These are phyloP conservation scores for Argentina silus DNA, from an alignment of 2,797 vertebrate genomes.

Conservation along the genomic window DNA sequence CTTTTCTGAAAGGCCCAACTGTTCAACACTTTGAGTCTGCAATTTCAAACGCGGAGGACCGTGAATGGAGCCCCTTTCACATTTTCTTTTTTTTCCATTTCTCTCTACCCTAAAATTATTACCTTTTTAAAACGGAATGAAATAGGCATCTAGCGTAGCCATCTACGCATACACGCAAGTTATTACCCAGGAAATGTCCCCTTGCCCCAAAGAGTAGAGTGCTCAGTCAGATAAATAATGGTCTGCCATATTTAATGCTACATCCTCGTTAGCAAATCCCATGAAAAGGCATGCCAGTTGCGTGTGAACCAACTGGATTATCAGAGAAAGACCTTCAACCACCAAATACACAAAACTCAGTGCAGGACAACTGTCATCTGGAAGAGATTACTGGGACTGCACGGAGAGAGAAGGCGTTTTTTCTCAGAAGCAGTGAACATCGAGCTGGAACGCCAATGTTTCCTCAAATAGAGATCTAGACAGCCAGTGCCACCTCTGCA, in stretches of 20 bases:
- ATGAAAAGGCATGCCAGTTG: constrained; percentile 45
- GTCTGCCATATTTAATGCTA: constrained; percentile 60
- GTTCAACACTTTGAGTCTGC: constrained; percentile 61
- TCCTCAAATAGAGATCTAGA: constrained; percentile 71
- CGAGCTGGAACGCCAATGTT: constrained; percentile 60
- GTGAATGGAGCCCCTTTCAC: constrained; percentile 76
- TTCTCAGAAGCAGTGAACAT: constrained; percentile 47
- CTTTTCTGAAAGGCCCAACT: constrained; percentile 75
- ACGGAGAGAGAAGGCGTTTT: background rate
- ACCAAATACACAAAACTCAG: constrained; percentile 56
- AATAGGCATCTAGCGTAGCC: constrained; percentile 34
- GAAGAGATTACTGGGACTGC: constrained; percentile 64
- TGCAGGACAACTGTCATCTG: constrained; percentile 69
- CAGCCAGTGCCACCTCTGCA: constrained; percentile 60
- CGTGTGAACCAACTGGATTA: constrained; percentile 62
- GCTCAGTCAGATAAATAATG: constrained; percentile 58
- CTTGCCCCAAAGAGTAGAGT: constrained; percentile 36
- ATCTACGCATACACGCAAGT: constrained; percentile 34
- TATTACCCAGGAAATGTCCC: constrained; percentile 37
- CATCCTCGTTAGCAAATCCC: constrained; percentile 45
- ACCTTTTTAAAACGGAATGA: constrained; percentile 36
- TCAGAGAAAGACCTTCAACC: constrained; percentile 46
- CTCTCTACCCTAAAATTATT: constrained; percentile 46
- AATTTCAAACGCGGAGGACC: constrained; percentile 62
- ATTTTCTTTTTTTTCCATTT: constrained; percentile 59